Percentiles rank a stretch among this genome's conserved stretches.
Conservation (phyloP, 2,113 vertebrate species). For the Grantiella picta region DNA sequence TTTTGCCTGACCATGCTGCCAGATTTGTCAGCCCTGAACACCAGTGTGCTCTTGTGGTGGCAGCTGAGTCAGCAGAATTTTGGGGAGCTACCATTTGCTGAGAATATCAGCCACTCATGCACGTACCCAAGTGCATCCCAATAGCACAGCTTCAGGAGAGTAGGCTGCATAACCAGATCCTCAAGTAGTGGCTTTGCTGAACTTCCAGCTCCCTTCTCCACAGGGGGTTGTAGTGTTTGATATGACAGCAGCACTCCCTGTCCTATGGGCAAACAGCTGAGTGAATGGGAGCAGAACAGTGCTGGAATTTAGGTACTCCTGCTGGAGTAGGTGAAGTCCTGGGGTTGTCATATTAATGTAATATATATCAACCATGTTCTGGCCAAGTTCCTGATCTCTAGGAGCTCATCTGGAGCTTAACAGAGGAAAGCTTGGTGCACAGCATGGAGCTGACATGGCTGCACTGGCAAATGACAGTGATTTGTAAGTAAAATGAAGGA, state of each 20-base stretch:
- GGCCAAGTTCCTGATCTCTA: background rate
- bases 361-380: background rate
- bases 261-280: background rate
- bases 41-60: accelerated
- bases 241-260: background rate
- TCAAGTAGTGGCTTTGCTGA: background rate
- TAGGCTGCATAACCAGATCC: background rate
- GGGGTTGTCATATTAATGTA: background rate
- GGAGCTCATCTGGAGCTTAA: background rate
- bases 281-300: background rate
- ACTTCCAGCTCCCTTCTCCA: background rate
- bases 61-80: background rate
- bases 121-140: too few relatives aligned
- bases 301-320: background rate
- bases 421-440: background rate
- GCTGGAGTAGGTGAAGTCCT: background rate
- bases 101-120: background rate
- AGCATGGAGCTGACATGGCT: background rate
- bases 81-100: background rate
- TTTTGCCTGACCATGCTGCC: background rate
- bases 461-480: background rate
- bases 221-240: background rate
- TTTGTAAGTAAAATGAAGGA: background rate
- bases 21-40: background rate
- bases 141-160: background rate